These are phyloP conservation scores for Hyperopisus bebe DNA, from an alignment of 2,113 vertebrate species.

Conservation along the genomic window DNA sequence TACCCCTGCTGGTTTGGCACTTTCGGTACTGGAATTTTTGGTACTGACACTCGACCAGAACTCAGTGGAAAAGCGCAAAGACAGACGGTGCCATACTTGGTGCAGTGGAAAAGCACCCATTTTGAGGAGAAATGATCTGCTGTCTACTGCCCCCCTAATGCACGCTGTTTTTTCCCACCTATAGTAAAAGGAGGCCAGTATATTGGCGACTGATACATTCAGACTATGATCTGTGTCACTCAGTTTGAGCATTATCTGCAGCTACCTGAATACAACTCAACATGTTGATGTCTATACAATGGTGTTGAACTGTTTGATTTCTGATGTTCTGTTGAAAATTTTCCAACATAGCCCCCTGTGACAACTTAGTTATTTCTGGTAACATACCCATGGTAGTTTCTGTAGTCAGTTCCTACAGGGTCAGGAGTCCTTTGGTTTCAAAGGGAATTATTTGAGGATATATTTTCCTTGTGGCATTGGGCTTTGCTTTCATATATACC, in stretches of 20 bases:
- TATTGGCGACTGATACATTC: background rate
- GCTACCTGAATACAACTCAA: background rate
- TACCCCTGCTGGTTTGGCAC: too few species aligned
- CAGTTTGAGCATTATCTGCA: background rate
- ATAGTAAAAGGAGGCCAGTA: background rate
- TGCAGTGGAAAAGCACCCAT: background rate
- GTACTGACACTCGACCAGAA: too few species aligned
- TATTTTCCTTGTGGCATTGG: background rate
- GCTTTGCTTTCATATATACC: background rate
- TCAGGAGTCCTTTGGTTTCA: background rate
- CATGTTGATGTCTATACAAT: background rate
- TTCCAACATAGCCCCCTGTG: background rate
- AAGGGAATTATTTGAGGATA: background rate
- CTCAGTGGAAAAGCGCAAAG: too few species aligned
- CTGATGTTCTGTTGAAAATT: background rate
- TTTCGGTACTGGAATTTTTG: too few species aligned
- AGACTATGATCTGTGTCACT: background rate
- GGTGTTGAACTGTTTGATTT: background rate
- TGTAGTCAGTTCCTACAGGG: background rate
- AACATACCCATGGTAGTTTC: background rate
- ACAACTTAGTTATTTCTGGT: background rate
- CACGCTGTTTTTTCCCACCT: background rate
- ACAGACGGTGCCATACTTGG: too few species aligned
- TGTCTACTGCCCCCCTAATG: background rate
- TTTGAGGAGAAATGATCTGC: background rate